phyloP scores from a whole-genome alignment of 2,797 vertebrate species.

The Molossus molossus region DNA sequence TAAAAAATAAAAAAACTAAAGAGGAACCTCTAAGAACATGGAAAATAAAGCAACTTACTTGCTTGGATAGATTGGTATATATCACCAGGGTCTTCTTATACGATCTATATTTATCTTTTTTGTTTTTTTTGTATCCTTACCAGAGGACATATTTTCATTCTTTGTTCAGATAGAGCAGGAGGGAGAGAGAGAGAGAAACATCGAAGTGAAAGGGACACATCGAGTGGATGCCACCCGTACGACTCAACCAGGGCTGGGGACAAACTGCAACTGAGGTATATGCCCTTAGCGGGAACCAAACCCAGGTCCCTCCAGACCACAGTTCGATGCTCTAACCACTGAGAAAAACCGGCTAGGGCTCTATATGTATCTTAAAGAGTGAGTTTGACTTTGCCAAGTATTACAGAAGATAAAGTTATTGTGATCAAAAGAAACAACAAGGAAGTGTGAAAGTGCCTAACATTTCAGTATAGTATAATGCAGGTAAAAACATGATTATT shows the following conservation, averaged over 20 bases:
- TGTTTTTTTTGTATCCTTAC: too few relatives aligned
- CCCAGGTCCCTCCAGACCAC: too few relatives aligned
- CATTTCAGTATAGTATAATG: background rate
- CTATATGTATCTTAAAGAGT: background rate
- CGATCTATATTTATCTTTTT: background rate
- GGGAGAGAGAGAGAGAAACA: too few relatives aligned
- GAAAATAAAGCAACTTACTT: background rate
- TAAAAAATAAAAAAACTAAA: background rate
- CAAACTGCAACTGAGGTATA: too few relatives aligned
- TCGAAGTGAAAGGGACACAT: too few relatives aligned
- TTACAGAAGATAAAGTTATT: background rate
- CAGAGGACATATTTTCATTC: too few relatives aligned
- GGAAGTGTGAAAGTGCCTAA: background rate
- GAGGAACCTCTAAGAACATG: background rate
- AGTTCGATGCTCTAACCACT: too few relatives aligned
- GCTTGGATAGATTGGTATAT: background rate
- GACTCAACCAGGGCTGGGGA: too few relatives aligned
- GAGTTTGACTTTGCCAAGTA: background rate
- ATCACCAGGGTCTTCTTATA: background rate
- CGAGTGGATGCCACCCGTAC: too few relatives aligned
- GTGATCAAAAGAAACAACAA: background rate
- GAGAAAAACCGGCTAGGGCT: too few relatives aligned
- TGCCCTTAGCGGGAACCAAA: too few relatives aligned
- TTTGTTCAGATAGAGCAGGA: too few relatives aligned
- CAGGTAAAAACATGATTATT: background rate